These are phyloP conservation scores for Fragum whitleyi DNA, from an alignment of 2,888 invertebrate genomes.

Conservation along the genomic window DNA sequence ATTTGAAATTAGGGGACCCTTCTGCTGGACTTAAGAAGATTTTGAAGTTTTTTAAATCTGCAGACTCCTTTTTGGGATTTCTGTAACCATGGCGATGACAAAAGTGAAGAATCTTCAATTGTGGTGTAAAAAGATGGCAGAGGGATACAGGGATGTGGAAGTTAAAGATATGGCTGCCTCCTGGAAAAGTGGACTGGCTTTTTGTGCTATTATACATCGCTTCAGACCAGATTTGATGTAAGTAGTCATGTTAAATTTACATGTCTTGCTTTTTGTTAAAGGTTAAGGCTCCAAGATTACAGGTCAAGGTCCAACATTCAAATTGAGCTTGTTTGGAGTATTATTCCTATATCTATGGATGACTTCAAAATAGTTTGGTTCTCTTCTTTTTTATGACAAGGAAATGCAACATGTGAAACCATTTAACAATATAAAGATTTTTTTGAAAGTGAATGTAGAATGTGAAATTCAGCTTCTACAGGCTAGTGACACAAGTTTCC, in stretches of 20 bases:
- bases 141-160: constrained; percentile 95
- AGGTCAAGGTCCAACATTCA: too few species aligned
- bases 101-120: constrained; percentile 94
- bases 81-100: constrained; percentile 74
- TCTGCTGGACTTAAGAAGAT: not conserved
- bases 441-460: too few species aligned
- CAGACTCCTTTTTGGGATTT: not conserved
- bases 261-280: not conserved
- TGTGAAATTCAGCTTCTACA: too few species aligned
- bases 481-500: too few species aligned
- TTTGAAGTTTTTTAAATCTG: not conserved
- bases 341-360: too few species aligned
- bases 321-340: too few species aligned
- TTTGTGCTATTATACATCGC: constrained; percentile 98
- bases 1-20: not conserved
- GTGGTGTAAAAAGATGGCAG: constrained; percentile 96
- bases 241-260: too few species aligned
- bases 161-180: constrained; percentile 98
- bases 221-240: constrained; percentile 98
- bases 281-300: too few species aligned
- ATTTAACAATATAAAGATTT: too few species aligned
- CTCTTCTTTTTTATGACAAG: too few species aligned
- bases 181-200: constrained; percentile 97
- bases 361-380: too few species aligned
- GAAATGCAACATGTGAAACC: too few species aligned